phyloP scores from a whole-genome alignment of 1,140 invertebrate genomes.

The Drosophila seguyi region DNA sequence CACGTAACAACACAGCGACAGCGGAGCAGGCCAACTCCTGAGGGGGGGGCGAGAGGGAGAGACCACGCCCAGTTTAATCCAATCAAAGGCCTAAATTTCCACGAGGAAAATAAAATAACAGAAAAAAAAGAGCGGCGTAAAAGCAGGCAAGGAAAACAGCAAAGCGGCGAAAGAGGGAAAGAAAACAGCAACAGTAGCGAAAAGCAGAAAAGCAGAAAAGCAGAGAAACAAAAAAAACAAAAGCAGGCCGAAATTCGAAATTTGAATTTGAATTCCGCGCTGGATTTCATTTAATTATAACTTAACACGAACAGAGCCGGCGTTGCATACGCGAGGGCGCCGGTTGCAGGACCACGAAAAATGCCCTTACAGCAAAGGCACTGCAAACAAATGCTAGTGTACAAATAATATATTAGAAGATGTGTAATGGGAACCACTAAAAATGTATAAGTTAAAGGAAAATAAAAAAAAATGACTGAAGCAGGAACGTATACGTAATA shows the following conservation, averaged over 20 bases:
- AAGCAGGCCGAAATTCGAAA: conserved; percentile 36
- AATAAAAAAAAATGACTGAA: too few relatives aligned
- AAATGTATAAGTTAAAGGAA: too few relatives aligned
- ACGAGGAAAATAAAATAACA: not conserved
- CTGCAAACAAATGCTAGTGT: not conserved
- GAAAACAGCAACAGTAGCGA: not conserved
- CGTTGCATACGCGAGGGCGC: conserved; percentile 70
- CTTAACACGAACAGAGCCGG: conserved; percentile 72
- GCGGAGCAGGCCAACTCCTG: not conserved
- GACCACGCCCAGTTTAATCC: conserved; percentile 66
- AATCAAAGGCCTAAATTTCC: conserved; percentile 50
- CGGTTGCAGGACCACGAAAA: conserved; percentile 59
- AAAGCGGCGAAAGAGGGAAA: not conserved
- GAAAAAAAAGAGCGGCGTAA: not conserved
- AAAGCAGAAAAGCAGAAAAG: not conserved
- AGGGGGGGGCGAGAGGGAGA: not conserved
- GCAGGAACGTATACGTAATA: conserved; percentile 11
- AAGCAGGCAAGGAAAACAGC: conserved; percentile 7
- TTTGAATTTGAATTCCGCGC: conserved; percentile 51
- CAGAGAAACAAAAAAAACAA: not conserved
- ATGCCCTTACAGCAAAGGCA: conserved; percentile 21
- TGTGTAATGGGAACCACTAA: not conserved
- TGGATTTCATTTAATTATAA: conserved; percentile 81
- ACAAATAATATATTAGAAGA: not conserved
- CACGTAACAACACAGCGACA: conserved; percentile 25